A percentile compares a stretch with the other conserved stretches of the same genome.
phyloP scores from a whole-genome alignment of 1,140 invertebrate species.

The Pseudomyrmex dendroicus region DNA sequence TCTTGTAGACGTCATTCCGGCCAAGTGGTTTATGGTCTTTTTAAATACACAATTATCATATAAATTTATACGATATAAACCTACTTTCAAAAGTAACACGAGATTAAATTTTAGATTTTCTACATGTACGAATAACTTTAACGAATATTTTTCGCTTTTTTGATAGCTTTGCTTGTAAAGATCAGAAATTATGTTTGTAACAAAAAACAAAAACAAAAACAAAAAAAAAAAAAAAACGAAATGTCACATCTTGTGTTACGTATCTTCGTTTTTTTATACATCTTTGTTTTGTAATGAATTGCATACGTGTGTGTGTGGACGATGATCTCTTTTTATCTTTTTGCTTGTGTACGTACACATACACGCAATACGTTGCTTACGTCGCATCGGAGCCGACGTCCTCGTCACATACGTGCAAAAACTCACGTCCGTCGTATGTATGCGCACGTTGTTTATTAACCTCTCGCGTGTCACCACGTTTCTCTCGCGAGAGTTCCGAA shows the following conservation, averaged over 20 bases:
- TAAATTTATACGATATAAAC: too few relatives aligned
- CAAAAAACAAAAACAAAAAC: too few relatives aligned
- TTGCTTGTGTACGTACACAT: conserved; percentile 68
- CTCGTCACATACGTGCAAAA: conserved; percentile 31
- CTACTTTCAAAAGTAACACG: too few relatives aligned
- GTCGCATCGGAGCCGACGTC: conserved; percentile 39
- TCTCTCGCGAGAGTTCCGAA: conserved; percentile 3
- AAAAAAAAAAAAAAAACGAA: too few relatives aligned
- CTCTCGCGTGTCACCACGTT: neutral
- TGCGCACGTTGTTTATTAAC: neutral
- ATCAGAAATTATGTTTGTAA: neutral
- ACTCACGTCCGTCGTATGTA: conserved; percentile 21
- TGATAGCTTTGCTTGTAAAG: too few relatives aligned
- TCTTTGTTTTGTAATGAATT: conserved; percentile 25
- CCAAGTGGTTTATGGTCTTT: too few relatives aligned
- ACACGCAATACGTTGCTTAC: conserved; percentile 52
- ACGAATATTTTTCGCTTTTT: too few relatives aligned
- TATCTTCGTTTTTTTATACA: neutral
- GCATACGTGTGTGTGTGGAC: neutral
- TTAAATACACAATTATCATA: too few relatives aligned
- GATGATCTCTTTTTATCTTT: conserved; percentile 81
- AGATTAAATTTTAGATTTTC: too few relatives aligned
- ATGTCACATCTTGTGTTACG: too few relatives aligned
- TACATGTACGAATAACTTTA: too few relatives aligned
- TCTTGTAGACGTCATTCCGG: too few relatives aligned